Conservation (phyloP, 2,113 vertebrate genomes). For the pig (Sus scrofa) region T2T-Sscrofa CM000825.6:61919501-61920000, state of each 20-base stretch:
- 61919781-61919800: background rate
- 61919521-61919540: background rate
- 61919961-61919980: background rate
- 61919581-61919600: background rate
- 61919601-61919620: background rate
- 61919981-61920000: background rate
- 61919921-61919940: background rate
- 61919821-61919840: background rate
- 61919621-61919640: fast-evolving
- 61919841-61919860: background rate
- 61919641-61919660: background rate
- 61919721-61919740: background rate
- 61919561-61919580: background rate
- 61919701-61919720: background rate
- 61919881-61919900: background rate
- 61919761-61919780: background rate
- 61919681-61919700: background rate
- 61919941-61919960: background rate
- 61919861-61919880: background rate
- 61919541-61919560: background rate
- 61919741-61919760: background rate
- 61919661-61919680: background rate
- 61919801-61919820: slow-evolving; percentile 30
- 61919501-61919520: background rate
- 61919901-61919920: background rate